These are phyloP conservation scores for Mormyrus iriodes DNA, from an alignment of 2,113 vertebrate genomes.

Conservation along the genomic window DNA sequence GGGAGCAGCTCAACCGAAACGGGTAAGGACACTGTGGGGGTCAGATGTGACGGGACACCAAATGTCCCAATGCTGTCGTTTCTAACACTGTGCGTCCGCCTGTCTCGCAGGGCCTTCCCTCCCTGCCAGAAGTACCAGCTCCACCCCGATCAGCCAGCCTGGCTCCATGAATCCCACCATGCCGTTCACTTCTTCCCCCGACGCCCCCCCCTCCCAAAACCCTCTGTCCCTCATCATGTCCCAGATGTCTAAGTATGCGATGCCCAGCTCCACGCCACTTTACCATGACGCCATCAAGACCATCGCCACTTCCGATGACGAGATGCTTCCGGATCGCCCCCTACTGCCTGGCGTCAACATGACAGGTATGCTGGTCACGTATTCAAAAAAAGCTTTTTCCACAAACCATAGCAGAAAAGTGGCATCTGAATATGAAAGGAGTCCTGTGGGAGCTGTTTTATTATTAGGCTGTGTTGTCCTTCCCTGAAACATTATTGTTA, in stretches of 20 bases:
- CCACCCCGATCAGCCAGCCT: conserved; percentile 71
- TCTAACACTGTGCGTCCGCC: background rate
- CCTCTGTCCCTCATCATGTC: conserved; percentile 96
- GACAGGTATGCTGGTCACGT: conserved; percentile 61
- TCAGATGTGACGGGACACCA: background rate
- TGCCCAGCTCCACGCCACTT: conserved; percentile 93
- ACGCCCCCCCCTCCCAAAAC: conserved; percentile 80
- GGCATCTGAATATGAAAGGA: background rate
- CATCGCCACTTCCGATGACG: conserved; percentile 92
- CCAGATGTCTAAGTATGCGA: conserved; percentile 98
- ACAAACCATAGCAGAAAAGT: background rate
- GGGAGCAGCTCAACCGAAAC: conserved; percentile 57
- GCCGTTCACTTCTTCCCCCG: conserved; percentile 82
- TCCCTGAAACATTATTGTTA: background rate
- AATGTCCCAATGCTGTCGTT: background rate
- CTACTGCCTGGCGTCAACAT: conserved; percentile 78
- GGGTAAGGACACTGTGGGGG: conserved; percentile 39
- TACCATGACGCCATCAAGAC: conserved; percentile 99
- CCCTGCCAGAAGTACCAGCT: conserved; percentile 73
- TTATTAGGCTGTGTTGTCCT: background rate
- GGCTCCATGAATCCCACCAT: conserved; percentile 76
- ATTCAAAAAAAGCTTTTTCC: background rate
- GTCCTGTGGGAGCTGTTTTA: background rate
- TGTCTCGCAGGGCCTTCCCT: conserved; percentile 55
- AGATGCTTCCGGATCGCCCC: conserved; percentile 83